Conservation (phyloP, 2,888 invertebrate species). For the Anarsia innoxiella region DNA sequence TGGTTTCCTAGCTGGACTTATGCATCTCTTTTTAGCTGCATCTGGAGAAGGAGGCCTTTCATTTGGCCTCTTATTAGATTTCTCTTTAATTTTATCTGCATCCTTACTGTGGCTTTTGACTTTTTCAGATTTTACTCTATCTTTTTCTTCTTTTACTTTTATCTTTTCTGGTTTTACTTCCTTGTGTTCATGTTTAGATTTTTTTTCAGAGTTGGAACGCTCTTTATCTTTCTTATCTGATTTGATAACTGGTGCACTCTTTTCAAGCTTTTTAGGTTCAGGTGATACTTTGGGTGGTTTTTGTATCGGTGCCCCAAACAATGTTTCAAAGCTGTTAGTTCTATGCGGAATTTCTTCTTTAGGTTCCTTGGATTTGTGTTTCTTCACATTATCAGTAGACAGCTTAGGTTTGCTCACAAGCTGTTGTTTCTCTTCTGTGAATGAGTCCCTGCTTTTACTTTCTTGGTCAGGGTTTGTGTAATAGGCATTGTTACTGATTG, state of each 20-base stretch:
- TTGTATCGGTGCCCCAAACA: conserved; percentile 89
- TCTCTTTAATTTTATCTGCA: conserved; percentile 72
- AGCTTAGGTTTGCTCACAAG: conserved; percentile 83
- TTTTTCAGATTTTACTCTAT: conserved; percentile 64
- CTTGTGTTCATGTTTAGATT: conserved; percentile 66
- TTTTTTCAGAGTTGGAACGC: conserved; percentile 60
- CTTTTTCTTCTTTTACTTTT: conserved; percentile 65
- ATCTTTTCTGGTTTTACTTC: conserved; percentile 61
- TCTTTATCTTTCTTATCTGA: conserved; percentile 77
- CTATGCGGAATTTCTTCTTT: conserved; percentile 74
- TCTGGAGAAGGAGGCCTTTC: conserved; percentile 54
- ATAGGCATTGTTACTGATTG: conserved; percentile 58
- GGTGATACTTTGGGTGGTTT: conserved; percentile 83
- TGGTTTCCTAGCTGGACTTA: conserved; percentile 49
- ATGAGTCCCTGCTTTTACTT: conserved; percentile 74
- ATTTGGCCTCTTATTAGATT: conserved; percentile 64
- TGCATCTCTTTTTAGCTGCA: conserved; percentile 48
- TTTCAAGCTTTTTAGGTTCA: conserved; percentile 76
- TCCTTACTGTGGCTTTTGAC: conserved; percentile 74
- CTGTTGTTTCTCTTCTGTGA: conserved; percentile 73
- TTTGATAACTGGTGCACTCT: conserved; percentile 42
- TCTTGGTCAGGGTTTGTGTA: conserved; percentile 71
- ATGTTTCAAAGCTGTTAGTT: conserved; percentile 81
- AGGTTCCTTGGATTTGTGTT: conserved; percentile 75
- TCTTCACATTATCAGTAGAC: conserved; percentile 74